Conservation (phyloP, 2,113 vertebrate genomes). For the rabbit (Oryctolagus cuniculus) region DNA sequence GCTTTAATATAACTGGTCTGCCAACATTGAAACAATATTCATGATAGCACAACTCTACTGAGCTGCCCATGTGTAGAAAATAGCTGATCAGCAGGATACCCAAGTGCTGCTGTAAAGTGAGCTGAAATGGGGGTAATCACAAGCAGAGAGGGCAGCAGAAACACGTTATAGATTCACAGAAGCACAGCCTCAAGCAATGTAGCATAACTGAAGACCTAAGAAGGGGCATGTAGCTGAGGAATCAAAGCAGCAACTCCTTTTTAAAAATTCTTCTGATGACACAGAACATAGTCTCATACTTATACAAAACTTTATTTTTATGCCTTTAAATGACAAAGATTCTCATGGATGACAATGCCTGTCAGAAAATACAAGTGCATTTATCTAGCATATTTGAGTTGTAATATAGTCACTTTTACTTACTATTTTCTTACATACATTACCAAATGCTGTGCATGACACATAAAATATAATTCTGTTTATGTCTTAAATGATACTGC, state of each 20-base stretch:
- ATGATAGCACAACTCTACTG: conserved; percentile 52
- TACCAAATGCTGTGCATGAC: background rate
- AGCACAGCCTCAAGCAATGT: conserved; percentile 42
- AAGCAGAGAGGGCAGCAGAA: conserved; percentile 71
- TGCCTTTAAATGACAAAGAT: conserved; percentile 7
- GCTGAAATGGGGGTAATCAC: conserved; percentile 55
- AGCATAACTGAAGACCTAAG: conserved; percentile 33
- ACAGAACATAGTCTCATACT: background rate
- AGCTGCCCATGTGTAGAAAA: conserved; percentile 66
- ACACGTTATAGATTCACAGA: conserved; percentile 55
- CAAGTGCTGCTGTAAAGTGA: conserved; percentile 67
- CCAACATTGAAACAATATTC: conserved; percentile 58
- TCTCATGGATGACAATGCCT: background rate
- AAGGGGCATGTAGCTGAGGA: conserved; percentile 4
- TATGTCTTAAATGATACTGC: background rate
- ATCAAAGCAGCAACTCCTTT: conserved; percentile 34
- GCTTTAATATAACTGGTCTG: conserved; percentile 7
- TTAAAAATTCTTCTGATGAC: conserved; percentile 8
- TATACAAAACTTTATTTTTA: background rate
- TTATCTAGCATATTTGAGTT: background rate
- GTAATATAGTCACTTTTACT: background rate
- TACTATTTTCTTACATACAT: background rate
- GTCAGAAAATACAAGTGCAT: background rate
- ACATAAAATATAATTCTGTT: background rate
- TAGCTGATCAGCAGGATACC: conserved; percentile 58